Evolutionary conservation across 2,113 vertebrate genomes (phyloP), one percentile per base, ranked within the genome.

Genomic region (Daubentonia madagascariensis): DNA sequence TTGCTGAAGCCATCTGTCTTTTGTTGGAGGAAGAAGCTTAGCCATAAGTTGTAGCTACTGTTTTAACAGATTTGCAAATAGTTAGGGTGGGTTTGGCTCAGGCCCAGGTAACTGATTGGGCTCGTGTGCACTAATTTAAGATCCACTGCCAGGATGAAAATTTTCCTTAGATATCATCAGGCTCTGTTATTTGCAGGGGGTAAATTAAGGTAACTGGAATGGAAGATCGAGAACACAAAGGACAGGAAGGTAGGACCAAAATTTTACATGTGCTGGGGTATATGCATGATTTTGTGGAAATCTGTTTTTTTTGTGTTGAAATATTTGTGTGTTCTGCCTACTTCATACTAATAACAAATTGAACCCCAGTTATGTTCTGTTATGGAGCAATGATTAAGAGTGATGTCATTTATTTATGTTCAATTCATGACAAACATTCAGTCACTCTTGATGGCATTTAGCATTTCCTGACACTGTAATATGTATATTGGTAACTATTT

Each of bases 51-150:
- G 78, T 43, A 67, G 45, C 52, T 50, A 18, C 65, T 79, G 28
- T 88, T 96, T 83, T 73, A 85, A 93, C 91, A 96, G 94, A 92
- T 61, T 96, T 91, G 72, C 30, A 17, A 83, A 85, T n/a, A 87
- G 32, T 85, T 37, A 72, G 54, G 52, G 59, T 72, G 17, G 57
- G 3, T 59, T 14, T 94, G 83, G 37, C 78, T 48, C 6, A 72
- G 73, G 6, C 52, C 40, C 45, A 78, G 61, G 75, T 63, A 94
- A 94, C 89, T 68, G 43, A 17, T 17, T 67, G 63, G 80, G 57
- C 50, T 90, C 37, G 3, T 94, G 40, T 76, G 65, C 30, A 28
- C 89, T 80, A 70, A 97, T 72, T 94, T 89, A 76, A 94, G 86
- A 73, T 30, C 11, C 68, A 45, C 37, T n/a, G 22, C 50, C 40